These are phyloP conservation scores for Stegostoma tigrinum DNA, from an alignment of 2,113 vertebrate genomes.

Conservation along the genomic window DNA sequence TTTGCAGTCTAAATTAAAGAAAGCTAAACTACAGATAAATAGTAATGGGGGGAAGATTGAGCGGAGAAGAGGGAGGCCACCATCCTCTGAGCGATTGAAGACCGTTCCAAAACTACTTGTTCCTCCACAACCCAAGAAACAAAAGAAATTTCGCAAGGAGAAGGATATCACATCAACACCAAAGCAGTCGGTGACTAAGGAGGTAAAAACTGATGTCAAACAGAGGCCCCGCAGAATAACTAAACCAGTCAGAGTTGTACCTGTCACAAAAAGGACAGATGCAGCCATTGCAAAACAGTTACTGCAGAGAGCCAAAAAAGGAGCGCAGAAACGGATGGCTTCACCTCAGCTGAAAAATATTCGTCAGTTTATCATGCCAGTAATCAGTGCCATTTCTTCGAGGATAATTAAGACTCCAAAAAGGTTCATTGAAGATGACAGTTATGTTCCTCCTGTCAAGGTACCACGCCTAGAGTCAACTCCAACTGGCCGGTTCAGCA, in stretches of 20 bases:
- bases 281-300: constrained; percentile 91
- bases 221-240: constrained; percentile 84
- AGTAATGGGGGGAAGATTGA: constrained; percentile 64
- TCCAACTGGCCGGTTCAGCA: constrained; percentile 72
- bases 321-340: constrained; percentile 68
- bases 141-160: constrained; percentile 67
- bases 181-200: constrained; percentile 46
- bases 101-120: constrained; percentile 56
- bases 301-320: constrained; percentile 89
- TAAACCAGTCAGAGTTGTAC: constrained; percentile 87
- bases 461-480: constrained; percentile 76
- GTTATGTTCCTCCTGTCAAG: constrained; percentile 82
- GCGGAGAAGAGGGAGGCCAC: constrained; percentile 81
- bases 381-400: constrained; percentile 90
- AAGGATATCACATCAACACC: constrained; percentile 52
- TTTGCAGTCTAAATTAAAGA: constrained; percentile 85
- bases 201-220: constrained; percentile 63
- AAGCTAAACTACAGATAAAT: constrained; percentile 66
- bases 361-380: constrained; percentile 96
- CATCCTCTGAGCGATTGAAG: constrained; percentile 82
- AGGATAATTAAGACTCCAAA: constrained; percentile 96
- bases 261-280: constrained; percentile 88
- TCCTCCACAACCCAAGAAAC: constrained; percentile 71
- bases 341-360: constrained; percentile 82
- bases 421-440: constrained; percentile 93